A percentile compares a stretch with the other conserved stretches of the same genome.
Evolutionary conservation across 2,888 invertebrate genomes (phyloP).

Genomic region (Andrena marginata): DNA sequence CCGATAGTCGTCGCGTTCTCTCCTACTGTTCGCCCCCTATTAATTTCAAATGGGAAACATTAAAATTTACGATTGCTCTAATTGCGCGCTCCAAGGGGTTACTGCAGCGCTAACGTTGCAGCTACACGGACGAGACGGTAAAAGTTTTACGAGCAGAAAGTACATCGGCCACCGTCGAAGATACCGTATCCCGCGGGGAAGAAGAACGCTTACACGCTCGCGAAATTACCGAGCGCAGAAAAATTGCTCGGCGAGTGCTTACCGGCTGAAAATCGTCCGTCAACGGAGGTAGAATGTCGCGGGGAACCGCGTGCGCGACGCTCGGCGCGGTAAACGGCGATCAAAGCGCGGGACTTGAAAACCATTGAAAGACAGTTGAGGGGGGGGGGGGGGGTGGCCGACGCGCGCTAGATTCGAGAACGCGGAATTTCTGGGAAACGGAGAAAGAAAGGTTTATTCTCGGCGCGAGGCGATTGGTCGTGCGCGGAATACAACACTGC

Average conservation of each 20-base stretch:
- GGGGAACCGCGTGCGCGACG: background rate
- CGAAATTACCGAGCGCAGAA: background rate
- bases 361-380: no score
- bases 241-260: background rate
- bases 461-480: slow-evolving; percentile 36
- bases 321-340: background rate
- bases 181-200: background rate
- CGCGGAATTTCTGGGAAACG: slow-evolving; percentile 53
- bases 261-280: background rate
- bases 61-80: slow-evolving; percentile 40
- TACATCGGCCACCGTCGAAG: slow-evolving; percentile 19
- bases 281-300: no score
- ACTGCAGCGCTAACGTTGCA: slow-evolving; percentile 48
- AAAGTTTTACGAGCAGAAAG: slow-evolving; percentile 27
- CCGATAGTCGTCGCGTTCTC: background rate
- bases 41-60: slow-evolving; percentile 36
- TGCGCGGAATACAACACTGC: slow-evolving; percentile 37
- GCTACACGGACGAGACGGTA: slow-evolving; percentile 42
- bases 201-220: background rate
- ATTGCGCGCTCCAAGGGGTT: slow-evolving; percentile 47
- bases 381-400: background rate
- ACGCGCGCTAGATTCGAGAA: background rate
- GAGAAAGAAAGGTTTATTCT: slow-evolving; percentile 56
- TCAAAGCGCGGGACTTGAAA: background rate
- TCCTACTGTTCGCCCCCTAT: slow-evolving; percentile 3